Percentiles rank a stretch among this genome's conserved stretches.
Conservation (phyloP, 92 coral and sea anemone species). For the Parazoanthus swiftii region DNA sequence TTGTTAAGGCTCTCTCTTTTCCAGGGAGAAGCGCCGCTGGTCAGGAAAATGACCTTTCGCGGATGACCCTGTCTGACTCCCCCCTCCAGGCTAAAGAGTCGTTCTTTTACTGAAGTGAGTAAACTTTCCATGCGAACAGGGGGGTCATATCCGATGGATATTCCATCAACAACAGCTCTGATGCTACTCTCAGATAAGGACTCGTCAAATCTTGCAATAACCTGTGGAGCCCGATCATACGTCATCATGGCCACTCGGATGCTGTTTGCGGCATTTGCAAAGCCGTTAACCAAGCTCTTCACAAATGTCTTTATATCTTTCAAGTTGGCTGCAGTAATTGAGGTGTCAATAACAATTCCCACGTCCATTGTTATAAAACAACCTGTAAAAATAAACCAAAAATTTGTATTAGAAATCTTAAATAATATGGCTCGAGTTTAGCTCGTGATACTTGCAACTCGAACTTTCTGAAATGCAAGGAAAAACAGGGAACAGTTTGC, state of each 20-base stretch:
- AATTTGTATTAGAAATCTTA: not conserved
- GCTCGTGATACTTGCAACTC: too few relatives aligned
- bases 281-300: conserved; percentile 28
- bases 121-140: conserved; percentile 7
- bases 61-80: conserved; percentile 78
- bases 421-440: not conserved
- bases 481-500: too few relatives aligned
- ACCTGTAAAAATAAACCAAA: conserved; percentile 27
- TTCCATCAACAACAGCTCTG: conserved; percentile 16
- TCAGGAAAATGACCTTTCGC: conserved; percentile 55
- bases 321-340: conserved; percentile 44
- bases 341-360: conserved; percentile 65
- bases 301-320: conserved; percentile 46
- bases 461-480: too few relatives aligned
- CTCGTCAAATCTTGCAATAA: conserved; percentile 16
- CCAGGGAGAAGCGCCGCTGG: conserved; percentile 49
- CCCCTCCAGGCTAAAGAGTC: conserved; percentile 69
- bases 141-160: conserved; percentile 19
- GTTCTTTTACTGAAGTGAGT: conserved; percentile 17
- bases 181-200: conserved; percentile 3
- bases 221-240: conserved; percentile 6
- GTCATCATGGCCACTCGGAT: conserved; percentile 46
- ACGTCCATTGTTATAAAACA: conserved; percentile 68
- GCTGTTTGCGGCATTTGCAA: conserved; percentile 57
- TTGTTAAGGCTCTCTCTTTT: conserved; percentile 39